These are phyloP conservation scores for Bufo bufo DNA, from an alignment of 2,113 vertebrate genomes.

Conservation along the genomic window DNA sequence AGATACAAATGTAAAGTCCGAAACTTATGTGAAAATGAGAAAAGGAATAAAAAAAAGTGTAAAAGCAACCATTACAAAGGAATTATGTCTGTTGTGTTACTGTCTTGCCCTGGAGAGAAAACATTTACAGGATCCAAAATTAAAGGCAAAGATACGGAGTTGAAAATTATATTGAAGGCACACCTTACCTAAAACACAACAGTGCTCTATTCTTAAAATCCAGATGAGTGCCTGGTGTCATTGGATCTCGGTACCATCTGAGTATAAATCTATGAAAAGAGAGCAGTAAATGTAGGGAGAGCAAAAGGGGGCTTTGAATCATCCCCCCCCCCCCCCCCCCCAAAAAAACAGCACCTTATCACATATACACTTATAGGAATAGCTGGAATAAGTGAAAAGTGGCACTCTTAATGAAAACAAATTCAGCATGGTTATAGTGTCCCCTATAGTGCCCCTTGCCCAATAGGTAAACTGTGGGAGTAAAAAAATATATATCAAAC, in stretches of 20 bases:
- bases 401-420: no score
- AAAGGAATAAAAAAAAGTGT: background rate
- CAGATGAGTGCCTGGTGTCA: slow-evolving; percentile 4
- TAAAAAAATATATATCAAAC: no score
- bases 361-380: background rate
- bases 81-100: slow-evolving; percentile 39
- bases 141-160: slow-evolving; percentile 44
- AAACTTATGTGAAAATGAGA: slow-evolving; percentile 16
- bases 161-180: slow-evolving; percentile 12
- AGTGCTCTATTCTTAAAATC: background rate
- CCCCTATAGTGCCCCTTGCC: background rate
- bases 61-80: background rate
- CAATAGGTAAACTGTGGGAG: no score
- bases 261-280: slow-evolving; percentile 16
- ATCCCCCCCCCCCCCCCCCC: no score
- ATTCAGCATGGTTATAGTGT: background rate
- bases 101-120: slow-evolving; percentile 55
- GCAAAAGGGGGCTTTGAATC: background rate
- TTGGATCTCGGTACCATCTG: background rate
- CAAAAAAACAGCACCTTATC: no score
- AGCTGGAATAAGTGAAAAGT: background rate
- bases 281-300: background rate
- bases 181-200: background rate
- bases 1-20: slow-evolving; percentile 69
- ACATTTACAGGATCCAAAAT: slow-evolving; percentile 52